phyloP scores from a whole-genome alignment of 2,888 invertebrate species.

The Alitta virens region DNA sequence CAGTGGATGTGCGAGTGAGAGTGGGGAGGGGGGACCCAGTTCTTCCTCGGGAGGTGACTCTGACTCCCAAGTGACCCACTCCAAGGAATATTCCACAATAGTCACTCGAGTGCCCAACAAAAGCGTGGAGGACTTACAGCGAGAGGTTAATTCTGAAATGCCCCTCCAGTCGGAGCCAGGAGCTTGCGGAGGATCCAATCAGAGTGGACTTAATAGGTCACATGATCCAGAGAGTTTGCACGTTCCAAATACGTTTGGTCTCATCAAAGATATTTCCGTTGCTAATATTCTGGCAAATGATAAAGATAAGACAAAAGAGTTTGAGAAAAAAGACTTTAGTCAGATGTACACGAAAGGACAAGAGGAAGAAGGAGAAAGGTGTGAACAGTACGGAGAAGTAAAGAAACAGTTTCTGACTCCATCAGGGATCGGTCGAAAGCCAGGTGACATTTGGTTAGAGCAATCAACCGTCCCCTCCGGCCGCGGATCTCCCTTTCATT shows the following conservation, averaged over 20 bases:
- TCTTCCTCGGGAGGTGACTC: background rate
- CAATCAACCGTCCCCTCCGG: background rate
- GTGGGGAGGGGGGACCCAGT: background rate
- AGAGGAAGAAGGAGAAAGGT: conserved; percentile 4
- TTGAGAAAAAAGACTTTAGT: conserved; percentile 39
- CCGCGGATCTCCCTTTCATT: background rate
- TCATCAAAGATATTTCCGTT: conserved; percentile 53
- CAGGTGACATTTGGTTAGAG: background rate
- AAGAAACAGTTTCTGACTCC: background rate
- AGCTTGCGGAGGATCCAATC: conserved; percentile 29
- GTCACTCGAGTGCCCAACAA: conserved; percentile 46
- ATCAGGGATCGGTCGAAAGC: background rate
- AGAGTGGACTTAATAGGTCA: conserved; percentile 2
- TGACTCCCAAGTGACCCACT: background rate
- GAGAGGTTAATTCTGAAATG: background rate
- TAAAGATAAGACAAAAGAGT: conserved; percentile 47
- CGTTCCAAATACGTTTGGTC: conserved; percentile 37
- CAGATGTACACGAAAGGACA: conserved; percentile 24
- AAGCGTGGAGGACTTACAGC: conserved; percentile 35
- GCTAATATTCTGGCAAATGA: conserved; percentile 48
- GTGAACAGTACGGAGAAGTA: conserved; percentile 17
- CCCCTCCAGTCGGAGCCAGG: conserved; percentile 23
- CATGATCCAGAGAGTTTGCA: conserved; percentile 3
- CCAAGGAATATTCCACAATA: conserved; percentile 33
- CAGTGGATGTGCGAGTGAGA: background rate